Percentiles rank a stretch among this genome's conserved stretches.
Conservation (phyloP, 2,888 invertebrate genomes). For the Ernsta delagoae region DNA sequence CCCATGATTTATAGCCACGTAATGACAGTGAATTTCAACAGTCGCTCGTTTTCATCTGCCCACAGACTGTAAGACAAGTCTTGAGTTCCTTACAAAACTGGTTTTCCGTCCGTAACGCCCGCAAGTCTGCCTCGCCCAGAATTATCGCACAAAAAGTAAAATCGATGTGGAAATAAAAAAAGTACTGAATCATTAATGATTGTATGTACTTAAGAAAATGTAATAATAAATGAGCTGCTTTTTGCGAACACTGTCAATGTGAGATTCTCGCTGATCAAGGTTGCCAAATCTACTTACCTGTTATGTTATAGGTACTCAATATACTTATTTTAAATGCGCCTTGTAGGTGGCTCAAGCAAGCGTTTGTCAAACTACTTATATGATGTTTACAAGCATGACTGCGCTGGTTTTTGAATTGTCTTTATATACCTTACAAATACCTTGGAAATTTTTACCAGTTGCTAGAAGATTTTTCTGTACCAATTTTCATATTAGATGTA, state of each 20-base stretch:
- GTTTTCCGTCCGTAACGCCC: conserved; percentile 73
- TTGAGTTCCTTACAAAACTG: conserved; percentile 57
- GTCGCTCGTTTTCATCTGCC: conserved; percentile 6
- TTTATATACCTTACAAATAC: too few relatives aligned
- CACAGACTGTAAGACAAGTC: conserved; percentile 2
- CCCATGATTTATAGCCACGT: neutral
- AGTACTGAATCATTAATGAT: conserved; percentile 47
- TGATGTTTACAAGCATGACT: too few relatives aligned
- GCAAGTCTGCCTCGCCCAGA: conserved; percentile 69
- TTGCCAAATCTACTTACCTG: neutral
- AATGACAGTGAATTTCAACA: neutral
- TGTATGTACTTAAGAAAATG: conserved; percentile 43
- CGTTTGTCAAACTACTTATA: too few relatives aligned
- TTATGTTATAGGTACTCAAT: too few relatives aligned
- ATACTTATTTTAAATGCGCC: too few relatives aligned
- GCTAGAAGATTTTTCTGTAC: too few relatives aligned
- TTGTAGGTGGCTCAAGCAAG: too few relatives aligned
- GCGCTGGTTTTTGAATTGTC: too few relatives aligned
- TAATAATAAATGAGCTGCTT: conserved; percentile 36
- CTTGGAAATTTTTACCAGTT: too few relatives aligned
- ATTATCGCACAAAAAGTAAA: conserved; percentile 54
- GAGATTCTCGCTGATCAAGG: conserved; percentile 19
- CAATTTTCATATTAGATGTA: too few relatives aligned
- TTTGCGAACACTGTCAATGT: conserved; percentile 33
- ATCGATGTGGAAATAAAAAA: conserved; percentile 48